phyloP scores from a whole-genome alignment of 1,140 invertebrate genomes.

The Nasonia vitripennis region DNA sequence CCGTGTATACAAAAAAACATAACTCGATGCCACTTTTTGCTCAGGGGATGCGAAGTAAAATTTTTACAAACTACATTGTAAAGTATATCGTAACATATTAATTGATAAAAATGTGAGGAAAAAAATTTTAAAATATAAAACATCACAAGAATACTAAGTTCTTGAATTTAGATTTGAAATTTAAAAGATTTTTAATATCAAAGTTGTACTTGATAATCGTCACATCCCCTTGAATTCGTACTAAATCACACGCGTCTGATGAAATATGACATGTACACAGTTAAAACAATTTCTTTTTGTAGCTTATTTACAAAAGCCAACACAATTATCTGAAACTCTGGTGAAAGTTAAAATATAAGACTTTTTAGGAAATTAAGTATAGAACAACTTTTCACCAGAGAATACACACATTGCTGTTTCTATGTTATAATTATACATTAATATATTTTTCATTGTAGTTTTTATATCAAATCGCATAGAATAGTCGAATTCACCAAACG shows the following conservation, averaged over 20 bases:
- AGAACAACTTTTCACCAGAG: slow-evolving; percentile 27
- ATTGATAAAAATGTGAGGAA: background rate
- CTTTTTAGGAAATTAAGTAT: background rate
- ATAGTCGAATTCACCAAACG: slow-evolving; percentile 30
- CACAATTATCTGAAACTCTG: background rate
- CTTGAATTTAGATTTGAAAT: background rate
- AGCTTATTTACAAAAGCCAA: slow-evolving; percentile 15
- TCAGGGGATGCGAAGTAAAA: slow-evolving; percentile 25
- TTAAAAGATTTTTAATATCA: background rate
- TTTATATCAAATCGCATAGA: slow-evolving; percentile 44
- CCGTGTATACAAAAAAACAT: slow-evolving; percentile 19
- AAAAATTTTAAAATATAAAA: too few species aligned
- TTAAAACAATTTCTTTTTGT: slow-evolving; percentile 19
- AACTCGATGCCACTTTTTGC: background rate
- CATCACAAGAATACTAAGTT: background rate
- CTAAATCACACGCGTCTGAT: background rate
- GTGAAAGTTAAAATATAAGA: slow-evolving; percentile 20
- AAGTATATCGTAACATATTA: background rate
- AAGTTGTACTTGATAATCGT: background rate
- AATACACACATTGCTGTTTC: slow-evolving; percentile 39
- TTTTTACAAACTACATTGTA: background rate
- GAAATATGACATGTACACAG: background rate
- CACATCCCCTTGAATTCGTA: slow-evolving; percentile 29
- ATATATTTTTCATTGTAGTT: slow-evolving; percentile 47
- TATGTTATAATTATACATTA: slow-evolving; percentile 38